phyloP scores from a whole-genome alignment of 2,888 invertebrate genomes.

The Germaria angustata region DNA sequence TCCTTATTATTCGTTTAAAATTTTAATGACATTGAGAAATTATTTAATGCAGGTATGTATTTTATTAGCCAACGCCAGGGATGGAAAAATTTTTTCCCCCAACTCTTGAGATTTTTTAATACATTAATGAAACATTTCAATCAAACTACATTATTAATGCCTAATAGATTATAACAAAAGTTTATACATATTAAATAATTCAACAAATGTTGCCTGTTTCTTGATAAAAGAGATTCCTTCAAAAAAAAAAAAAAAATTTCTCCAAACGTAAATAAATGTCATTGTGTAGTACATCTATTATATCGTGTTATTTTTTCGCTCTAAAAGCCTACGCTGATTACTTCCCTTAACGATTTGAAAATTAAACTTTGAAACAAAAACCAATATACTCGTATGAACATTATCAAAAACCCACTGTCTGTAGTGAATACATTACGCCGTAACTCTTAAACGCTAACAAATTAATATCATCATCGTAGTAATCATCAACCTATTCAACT shows the following conservation, averaged over 20 bases:
- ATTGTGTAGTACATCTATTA: no score
- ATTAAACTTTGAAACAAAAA: constrained; percentile 1
- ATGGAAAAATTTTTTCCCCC: no score
- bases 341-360: constrained; percentile 21
- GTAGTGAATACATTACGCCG: neutral
- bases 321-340: constrained; percentile 30
- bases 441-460: constrained; percentile 15
- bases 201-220: no score
- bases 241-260: neutral
- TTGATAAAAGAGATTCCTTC: no score
- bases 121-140: no score
- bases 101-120: no score
- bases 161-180: no score
- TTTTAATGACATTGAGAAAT: constrained; percentile 6
- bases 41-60: no score
- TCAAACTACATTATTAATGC: no score
- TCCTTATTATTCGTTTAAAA: neutral
- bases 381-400: neutral
- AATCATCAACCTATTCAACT: constrained; percentile 50
- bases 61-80: no score
- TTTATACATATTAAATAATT: no score
- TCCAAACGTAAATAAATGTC: neutral
- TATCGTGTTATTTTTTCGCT: neutral
- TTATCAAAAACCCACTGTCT: constrained; percentile 32
- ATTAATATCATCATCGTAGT: neutral